Base-by-base conservation (phyloP, 2,113 vertebrate species). In the Hylia prasina region DNA sequence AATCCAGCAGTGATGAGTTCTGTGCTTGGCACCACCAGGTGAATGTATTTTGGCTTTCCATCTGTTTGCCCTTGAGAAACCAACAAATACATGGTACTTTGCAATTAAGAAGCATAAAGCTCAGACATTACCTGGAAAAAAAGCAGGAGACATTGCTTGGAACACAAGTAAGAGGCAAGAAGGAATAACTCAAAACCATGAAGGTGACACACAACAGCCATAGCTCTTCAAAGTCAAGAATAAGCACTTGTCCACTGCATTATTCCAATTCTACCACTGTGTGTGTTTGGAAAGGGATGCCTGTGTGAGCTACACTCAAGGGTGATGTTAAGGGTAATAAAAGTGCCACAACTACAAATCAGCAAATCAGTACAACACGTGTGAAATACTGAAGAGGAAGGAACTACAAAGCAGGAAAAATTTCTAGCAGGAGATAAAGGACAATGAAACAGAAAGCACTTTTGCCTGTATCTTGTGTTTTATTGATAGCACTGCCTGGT, bases 41-140 rank as follows among this genome's bases (percentile, higher is more conserved):
- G 45, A 92, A 76, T 75, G 22, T 31, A 12, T 68, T 94, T 81
- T 86, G 35, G 70, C 17, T 86, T 83, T 77, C 50, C 75, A 90
- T 58, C 88, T 77, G 28, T 86, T 63, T 88, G 60, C 60, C 56
- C 1, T 2, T 23, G 15, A 85, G 79, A 86, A 88, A 88, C 16
- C 30, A 85, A 88, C 33, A 81, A 73, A 86, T 50, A 66, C 20
- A 35, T 48, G 17, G 24, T 82, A 65, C 12, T 92, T 66, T 73
- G 45, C 50, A 95, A 90, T 78, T 90, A 94, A 70, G 64, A 86
- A 85, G 13, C 44, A 70, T 30, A 82, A 82, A 85, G 42, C 17
- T 80, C 25, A 76, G 51, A 73, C 21, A 77, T 33, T 2, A 77
- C 35, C 21, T 47, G 19, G 5, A 21, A 6, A 28, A 28, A 28